Base-by-base conservation (phyloP, 1,140 invertebrate genomes). In the Lasioglossum baleicum region DNA sequence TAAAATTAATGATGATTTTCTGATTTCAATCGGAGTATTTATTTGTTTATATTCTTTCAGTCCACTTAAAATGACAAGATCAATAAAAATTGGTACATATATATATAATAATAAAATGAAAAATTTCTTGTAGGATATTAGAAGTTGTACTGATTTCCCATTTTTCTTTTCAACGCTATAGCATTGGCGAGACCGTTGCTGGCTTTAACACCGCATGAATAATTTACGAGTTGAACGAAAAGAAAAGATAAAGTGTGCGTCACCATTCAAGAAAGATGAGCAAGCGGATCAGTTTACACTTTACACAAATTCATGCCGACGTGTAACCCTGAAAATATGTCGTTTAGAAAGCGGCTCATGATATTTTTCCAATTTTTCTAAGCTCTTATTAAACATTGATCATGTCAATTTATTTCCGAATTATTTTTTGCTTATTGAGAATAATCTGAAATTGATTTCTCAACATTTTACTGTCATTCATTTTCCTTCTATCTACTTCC, bases 281-380 rank as follows among this genome's bases (percentile, higher is more conserved):
- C 76, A 79, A 79, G 76, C 76, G 61, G 70, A 53, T 79, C 70
- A 61, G 61, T 73, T 78, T 78, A 71, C 75, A 42, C 53, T 68
- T 70, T 61, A 70, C 67, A 58, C 76, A 58, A 73, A 61, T 60
- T 35, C 69, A 65, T 65, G 40, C 8, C 20, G 60, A 15, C 35
- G 76, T 73, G 61, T 79, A 79, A 73, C 61, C 76, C 31, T 35
- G 69, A 79, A 65, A 73, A 73, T 73, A 79, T 79, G 70, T 79
- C 51, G 42, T 44, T 48, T 31, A 72, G 61, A 31, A 66, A 73
- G 56, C 40, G 11, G 40, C 31, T 61, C 13, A 66, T 7, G 17
- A 17, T 3, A 53, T 72, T 72, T 65, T 2, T 63, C 7, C 20
- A 60, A 22, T 60, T 44, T 26, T 60, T 40, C 7, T 1, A 26